Base-by-base conservation (phyloP, 2,888 invertebrate genomes). In the Taphrorychus bicolor region DNA sequence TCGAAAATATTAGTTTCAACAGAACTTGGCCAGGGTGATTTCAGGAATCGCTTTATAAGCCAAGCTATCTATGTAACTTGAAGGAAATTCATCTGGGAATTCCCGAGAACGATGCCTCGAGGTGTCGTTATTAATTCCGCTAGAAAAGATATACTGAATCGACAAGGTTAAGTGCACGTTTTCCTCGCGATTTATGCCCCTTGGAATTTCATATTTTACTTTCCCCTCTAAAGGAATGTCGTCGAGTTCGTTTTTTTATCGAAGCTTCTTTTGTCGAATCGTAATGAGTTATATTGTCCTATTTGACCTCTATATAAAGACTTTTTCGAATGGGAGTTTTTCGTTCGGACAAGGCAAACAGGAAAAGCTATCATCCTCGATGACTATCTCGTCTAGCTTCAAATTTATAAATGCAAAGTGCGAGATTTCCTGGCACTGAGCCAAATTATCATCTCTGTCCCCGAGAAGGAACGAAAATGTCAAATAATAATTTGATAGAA, bases 371-470 rank as follows among this genome's bases (percentile, higher is more conserved):
- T 59, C 56, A 40, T 32, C 40, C 42, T 59, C 59, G 63, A 69
- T 69, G 57, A 69, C 68, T 51, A 69, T 64, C 60, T 69, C 45
- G 59, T 60, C 54, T 40, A 62, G 52, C 59, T 51, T 7, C 32
- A 63, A 63, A 68, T 68, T 68, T 68, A 67, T 61, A 62, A 68
- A 68, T 68, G 54, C 59, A 63, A 68, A 68, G 45, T 68, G 49
- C 54, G 59, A 68, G 58, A 63, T 58, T 59, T 68, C 40, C 54
- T 68, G 67, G 67, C 63, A 45, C 3, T 1, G 22, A n/a, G 67
- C 67, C 67, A 68, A 63, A 59, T 59, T 63, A 67, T 67, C 58
- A 67, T 54, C 57, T 49, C 57, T 2, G 56, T 24, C n/a, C 54
- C 32, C 48, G 17, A 17, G 49, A 54, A 53, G 51, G 54, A 48